Evolutionary conservation across 2,888 invertebrate genomes (phyloP).

Genomic region (Conistra vaccinii): DNA sequence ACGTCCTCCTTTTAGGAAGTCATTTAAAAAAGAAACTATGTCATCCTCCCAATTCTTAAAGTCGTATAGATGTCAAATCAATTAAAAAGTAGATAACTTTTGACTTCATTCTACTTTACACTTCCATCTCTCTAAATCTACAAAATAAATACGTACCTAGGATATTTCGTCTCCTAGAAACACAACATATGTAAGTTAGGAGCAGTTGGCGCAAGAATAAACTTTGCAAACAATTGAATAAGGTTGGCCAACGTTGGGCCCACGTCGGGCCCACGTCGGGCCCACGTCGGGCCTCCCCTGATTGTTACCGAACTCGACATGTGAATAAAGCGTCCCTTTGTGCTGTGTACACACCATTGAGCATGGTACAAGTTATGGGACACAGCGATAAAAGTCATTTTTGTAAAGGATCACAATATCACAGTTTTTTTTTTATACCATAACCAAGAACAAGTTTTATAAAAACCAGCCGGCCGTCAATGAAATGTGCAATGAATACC

Average conservation of each 20-base stretch:
- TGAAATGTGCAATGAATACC: too few relatives aligned
- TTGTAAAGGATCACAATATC: not conserved
- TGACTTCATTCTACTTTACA: not conserved
- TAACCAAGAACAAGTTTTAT: too few relatives aligned
- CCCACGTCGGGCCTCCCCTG: conserved; percentile 3
- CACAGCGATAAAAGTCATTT: not conserved
- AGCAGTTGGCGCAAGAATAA: conserved; percentile 39
- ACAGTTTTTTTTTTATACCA: too few relatives aligned
- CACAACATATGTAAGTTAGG: conserved; percentile 36
- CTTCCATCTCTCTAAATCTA: not conserved
- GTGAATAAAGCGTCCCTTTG: conserved; percentile 54
- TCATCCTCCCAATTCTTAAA: not conserved
- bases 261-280: not conserved
- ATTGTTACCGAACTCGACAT: conserved; percentile 58
- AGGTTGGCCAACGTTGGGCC: conserved; percentile 18
- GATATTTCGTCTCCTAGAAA: conserved; percentile 12
- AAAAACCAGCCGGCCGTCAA: too few relatives aligned
- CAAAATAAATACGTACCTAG: not conserved
- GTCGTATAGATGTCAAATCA: not conserved
- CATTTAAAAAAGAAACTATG: not conserved
- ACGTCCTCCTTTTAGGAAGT: too few relatives aligned
- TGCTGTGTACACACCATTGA: conserved; percentile 19
- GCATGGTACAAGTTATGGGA: not conserved
- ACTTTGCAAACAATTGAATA: conserved; percentile 43
- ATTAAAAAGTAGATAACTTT: not conserved